phyloP scores from a whole-genome alignment of 2,797 vertebrate species.

The Sebastes flavidus region DNA sequence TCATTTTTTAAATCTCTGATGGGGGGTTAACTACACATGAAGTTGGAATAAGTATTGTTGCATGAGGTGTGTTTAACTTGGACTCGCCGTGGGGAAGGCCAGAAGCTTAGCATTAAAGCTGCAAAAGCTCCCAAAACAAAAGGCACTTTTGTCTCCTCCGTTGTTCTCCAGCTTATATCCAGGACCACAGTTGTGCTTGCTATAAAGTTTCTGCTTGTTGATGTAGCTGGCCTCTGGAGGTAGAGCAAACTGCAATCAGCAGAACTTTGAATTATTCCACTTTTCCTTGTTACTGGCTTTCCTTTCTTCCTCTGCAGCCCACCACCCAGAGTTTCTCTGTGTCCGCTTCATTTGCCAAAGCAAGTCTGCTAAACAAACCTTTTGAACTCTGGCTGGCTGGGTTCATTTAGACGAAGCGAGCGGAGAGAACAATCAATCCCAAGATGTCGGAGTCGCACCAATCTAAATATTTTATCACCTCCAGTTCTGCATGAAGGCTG shows the following conservation, averaged over 20 bases:
- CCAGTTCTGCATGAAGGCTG: conserved; percentile 20
- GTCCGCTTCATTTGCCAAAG: conserved; percentile 33
- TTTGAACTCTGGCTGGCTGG: conserved; percentile 61
- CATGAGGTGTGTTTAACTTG: conserved; percentile 45
- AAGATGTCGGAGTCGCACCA: conserved; percentile 38
- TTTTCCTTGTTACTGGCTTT: conserved; percentile 22
- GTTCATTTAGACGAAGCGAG: conserved; percentile 44
- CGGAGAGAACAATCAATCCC: conserved; percentile 42
- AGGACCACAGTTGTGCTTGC: conserved; percentile 25
- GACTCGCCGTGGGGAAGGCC: conserved; percentile 9
- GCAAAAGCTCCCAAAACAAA: conserved; percentile 24
- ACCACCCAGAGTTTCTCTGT: conserved; percentile 37
- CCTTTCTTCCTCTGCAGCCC: conserved; percentile 11
- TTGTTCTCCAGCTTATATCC: conserved; percentile 57
- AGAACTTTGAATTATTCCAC: conserved; percentile 46
- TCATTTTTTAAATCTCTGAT: background rate
- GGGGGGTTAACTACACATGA: background rate
- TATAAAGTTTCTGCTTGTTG: conserved; percentile 46
- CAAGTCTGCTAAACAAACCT: conserved; percentile 52
- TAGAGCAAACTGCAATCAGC: conserved; percentile 42
- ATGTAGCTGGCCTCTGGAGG: conserved; percentile 51
- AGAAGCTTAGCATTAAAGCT: conserved; percentile 29
- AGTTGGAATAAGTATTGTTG: background rate
- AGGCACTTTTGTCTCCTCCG: conserved; percentile 40
- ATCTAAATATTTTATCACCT: conserved; percentile 69